Percentiles rank a stretch among this genome's conserved stretches.
Evolutionary conservation across 2,797 vertebrate species (phyloP).

Genomic region (Gymnoscopelus microlampas): DNA sequence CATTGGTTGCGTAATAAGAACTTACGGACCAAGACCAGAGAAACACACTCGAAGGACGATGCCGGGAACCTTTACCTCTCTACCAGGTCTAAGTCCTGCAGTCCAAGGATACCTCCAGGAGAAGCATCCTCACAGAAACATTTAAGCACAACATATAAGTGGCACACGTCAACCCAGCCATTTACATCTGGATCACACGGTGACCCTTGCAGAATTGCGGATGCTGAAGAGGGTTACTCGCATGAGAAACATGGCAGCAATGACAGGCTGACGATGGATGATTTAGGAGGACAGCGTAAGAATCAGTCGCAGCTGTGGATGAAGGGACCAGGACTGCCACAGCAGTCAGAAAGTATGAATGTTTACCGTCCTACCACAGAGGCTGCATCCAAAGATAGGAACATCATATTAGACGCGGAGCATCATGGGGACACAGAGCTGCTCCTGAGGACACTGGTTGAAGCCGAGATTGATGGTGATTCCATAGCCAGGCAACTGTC

Average conservation of each 20-base stretch:
- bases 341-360: conserved; percentile 73
- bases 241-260: conserved; percentile 82
- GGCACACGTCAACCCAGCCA: conserved; percentile 82
- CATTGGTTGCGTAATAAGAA: conserved; percentile 88
- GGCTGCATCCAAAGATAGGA: conserved; percentile 83
- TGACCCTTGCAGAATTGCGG: conserved; percentile 85
- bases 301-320: conserved; percentile 68
- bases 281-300: conserved; percentile 74
- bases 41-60: conserved; percentile 51
- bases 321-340: conserved; percentile 53
- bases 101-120: conserved; percentile 92
- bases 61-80: conserved; percentile 69
- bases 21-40: conserved; percentile 66
- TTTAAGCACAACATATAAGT: conserved; percentile 63
- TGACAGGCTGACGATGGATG: conserved; percentile 80
- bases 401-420: conserved; percentile 80
- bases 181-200: conserved; percentile 68
- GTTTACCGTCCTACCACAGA: conserved; percentile 55
- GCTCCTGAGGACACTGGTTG: conserved; percentile 86
- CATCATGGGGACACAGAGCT: conserved; percentile 80
- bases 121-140: conserved; percentile 78
- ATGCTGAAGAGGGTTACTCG: conserved; percentile 72
- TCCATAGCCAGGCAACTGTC: conserved; percentile 89
- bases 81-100: conserved; percentile 80
- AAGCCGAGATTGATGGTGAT: conserved; percentile 89